These are phyloP conservation scores for Ryuthela nishihirai DNA, from an alignment of 2,888 invertebrate species.

Conservation along the genomic window DNA sequence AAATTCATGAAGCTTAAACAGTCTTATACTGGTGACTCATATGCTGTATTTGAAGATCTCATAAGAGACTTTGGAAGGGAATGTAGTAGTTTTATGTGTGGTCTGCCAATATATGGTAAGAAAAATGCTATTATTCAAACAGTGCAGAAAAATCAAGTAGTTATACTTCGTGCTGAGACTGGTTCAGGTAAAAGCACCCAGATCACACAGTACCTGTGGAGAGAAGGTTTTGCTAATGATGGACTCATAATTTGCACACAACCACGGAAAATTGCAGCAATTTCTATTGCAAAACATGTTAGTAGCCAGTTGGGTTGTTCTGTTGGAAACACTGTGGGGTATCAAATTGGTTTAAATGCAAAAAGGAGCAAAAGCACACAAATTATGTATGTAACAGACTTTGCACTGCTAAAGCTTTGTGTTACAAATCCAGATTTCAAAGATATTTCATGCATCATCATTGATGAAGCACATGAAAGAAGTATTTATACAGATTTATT, in stretches of 20 bases:
- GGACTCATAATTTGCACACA: constrained; percentile 50
- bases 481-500: constrained; percentile 51
- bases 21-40: too few species aligned
- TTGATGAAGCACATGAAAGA: constrained; percentile 52
- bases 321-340: constrained; percentile 45
- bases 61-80: constrained; percentile 23
- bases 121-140: constrained; percentile 20
- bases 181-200: constrained; percentile 53
- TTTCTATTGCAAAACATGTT: constrained; percentile 49
- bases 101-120: constrained; percentile 32
- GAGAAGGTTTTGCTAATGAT: constrained; percentile 42
- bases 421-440: constrained; percentile 45
- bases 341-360: constrained; percentile 45
- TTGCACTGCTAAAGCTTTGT: constrained; percentile 49
- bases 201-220: constrained; percentile 49
- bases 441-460: constrained; percentile 46
- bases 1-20: constrained; percentile 4
- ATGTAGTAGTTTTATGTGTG: constrained; percentile 14
- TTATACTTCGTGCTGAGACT: constrained; percentile 50
- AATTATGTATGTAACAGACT: constrained; percentile 50
- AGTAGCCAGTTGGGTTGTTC: constrained; percentile 46
- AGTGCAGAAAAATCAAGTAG: constrained; percentile 45
- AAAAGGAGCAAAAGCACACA: constrained; percentile 42
- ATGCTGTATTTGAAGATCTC: constrained; percentile 1
- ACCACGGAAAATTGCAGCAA: constrained; percentile 51